Evolutionary conservation across 2,888 invertebrate species (phyloP).

Genomic region (Drosophila birchii): DNA sequence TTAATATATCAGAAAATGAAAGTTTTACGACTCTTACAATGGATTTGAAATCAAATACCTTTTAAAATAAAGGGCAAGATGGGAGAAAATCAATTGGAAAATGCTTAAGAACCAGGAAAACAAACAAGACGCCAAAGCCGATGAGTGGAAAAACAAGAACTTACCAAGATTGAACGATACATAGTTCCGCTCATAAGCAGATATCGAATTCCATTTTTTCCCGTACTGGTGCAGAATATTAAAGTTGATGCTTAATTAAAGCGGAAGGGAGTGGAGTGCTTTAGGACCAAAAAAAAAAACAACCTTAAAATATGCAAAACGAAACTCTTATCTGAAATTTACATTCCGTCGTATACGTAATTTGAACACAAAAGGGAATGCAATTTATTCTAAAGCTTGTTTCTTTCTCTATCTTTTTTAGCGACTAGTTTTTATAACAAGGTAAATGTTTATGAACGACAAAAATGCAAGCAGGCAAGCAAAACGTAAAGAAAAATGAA

Average conservation of each 20-base stretch:
- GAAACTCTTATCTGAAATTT: conserved; percentile 32
- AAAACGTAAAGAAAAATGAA: conserved; percentile 1
- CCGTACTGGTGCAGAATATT: conserved; percentile 2
- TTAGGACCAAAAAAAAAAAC: conserved; percentile 1
- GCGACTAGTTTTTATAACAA: conserved; percentile 25
- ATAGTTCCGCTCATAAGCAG: conserved; percentile 22
- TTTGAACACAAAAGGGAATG: conserved; percentile 30
- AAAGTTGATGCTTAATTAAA: conserved; percentile 30
- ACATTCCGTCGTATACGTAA: conserved; percentile 34
- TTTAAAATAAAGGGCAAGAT: neutral
- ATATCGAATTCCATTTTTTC: conserved; percentile 15
- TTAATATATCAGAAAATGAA: no score
- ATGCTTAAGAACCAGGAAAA: conserved; percentile 13
- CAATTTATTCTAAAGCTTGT: conserved; percentile 20
- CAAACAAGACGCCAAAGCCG: conserved; percentile 30
- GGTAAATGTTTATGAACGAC: conserved; percentile 21
- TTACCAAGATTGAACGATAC: conserved; percentile 19
- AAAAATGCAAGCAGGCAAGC: conserved; percentile 13
- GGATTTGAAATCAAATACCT: neutral
- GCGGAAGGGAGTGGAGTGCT: conserved; percentile 6
- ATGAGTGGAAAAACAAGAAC: conserved; percentile 26
- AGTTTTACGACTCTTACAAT: neutral
- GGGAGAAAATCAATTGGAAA: conserved; percentile 1
- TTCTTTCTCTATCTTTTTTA: conserved; percentile 3
- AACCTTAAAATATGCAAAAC: conserved; percentile 25